phyloP scores from a whole-genome alignment of 2,113 vertebrate genomes.

The Heloderma charlesbogerti region DNA sequence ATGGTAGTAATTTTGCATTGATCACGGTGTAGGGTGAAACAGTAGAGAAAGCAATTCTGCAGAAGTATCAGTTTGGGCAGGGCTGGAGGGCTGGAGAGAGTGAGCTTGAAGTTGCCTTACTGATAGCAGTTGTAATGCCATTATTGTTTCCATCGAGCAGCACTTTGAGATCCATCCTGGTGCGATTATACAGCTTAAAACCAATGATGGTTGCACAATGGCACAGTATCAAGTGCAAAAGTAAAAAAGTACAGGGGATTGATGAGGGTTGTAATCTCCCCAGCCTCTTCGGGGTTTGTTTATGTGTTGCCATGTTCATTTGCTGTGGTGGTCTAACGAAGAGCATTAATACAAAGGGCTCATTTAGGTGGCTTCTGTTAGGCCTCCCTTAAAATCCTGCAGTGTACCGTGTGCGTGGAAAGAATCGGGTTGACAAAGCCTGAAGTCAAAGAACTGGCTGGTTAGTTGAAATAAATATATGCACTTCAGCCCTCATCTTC shows the following conservation, averaged over 20 bases:
- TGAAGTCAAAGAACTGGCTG: neutral
- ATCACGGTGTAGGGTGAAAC: neutral
- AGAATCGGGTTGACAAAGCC: too few relatives aligned
- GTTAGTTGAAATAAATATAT: neutral
- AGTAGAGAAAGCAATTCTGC: neutral
- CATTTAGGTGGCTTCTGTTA: neutral
- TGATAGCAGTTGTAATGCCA: slow-evolving; percentile 5
- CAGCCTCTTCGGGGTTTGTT: accelerated
- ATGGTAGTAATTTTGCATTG: neutral
- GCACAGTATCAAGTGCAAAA: accelerated
- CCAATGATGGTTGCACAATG: slow-evolving; percentile 58
- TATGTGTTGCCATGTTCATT: accelerated
- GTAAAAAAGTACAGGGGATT: slow-evolving; percentile 18
- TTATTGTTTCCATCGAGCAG: neutral
- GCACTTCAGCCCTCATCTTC: neutral
- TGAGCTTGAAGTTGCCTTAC: neutral
- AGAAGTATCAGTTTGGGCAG: slow-evolving; percentile 1
- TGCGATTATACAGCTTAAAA: slow-evolving; percentile 36
- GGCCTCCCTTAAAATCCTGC: neutral
- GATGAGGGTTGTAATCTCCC: slow-evolving; percentile 54
- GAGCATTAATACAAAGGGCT: neutral
- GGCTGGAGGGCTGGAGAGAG: too few relatives aligned
- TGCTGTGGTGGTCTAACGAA: neutral
- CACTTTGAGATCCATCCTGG: neutral
- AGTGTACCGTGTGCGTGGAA: neutral